Conservation (phyloP, 2,888 invertebrate species). For the Acleris emargana region DNA sequence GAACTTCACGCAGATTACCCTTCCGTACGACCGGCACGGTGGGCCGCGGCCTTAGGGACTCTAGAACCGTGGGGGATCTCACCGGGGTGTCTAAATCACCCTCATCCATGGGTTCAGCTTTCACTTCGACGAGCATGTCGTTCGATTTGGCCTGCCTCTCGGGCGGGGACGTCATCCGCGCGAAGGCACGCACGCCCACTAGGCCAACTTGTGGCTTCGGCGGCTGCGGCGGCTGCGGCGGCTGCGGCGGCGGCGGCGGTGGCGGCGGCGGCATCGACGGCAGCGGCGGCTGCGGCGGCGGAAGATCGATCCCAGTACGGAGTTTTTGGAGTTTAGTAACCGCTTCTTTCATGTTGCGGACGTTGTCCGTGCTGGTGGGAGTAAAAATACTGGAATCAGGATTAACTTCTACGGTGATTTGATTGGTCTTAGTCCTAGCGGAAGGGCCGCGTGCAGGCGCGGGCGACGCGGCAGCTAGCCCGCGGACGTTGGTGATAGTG, state of each 20-base stretch:
- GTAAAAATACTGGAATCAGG: slow-evolving; percentile 60
- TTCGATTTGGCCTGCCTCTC: slow-evolving; percentile 40
- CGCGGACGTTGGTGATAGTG: slow-evolving; percentile 66
- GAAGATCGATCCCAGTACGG: slow-evolving; percentile 49
- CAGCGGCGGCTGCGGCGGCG: no score
- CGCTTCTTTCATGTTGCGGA: slow-evolving; percentile 59
- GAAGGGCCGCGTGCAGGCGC: slow-evolving; percentile 34
- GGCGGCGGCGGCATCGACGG: no score
- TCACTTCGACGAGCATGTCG: slow-evolving; percentile 68
- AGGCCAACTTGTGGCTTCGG: slow-evolving; percentile 55
- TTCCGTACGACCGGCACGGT: slow-evolving; percentile 46
- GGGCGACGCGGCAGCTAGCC: slow-evolving; percentile 54
- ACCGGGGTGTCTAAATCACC: slow-evolving; percentile 67
- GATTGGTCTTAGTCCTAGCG: slow-evolving; percentile 45
- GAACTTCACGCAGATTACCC: slow-evolving; percentile 62
- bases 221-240: no score
- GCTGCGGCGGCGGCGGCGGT: no score
- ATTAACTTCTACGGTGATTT: slow-evolving; percentile 53
- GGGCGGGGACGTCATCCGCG: slow-evolving; percentile 67
- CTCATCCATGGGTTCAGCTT: slow-evolving; percentile 70
- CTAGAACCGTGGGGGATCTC: slow-evolving; percentile 72
- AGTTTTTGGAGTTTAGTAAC: slow-evolving; percentile 59
- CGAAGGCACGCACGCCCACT: slow-evolving; percentile 74
- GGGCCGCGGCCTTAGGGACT: slow-evolving; percentile 66
- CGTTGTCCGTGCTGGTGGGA: slow-evolving; percentile 60